Conservation (phyloP, 1,140 invertebrate genomes). For the Drosophila virilis region DNA sequence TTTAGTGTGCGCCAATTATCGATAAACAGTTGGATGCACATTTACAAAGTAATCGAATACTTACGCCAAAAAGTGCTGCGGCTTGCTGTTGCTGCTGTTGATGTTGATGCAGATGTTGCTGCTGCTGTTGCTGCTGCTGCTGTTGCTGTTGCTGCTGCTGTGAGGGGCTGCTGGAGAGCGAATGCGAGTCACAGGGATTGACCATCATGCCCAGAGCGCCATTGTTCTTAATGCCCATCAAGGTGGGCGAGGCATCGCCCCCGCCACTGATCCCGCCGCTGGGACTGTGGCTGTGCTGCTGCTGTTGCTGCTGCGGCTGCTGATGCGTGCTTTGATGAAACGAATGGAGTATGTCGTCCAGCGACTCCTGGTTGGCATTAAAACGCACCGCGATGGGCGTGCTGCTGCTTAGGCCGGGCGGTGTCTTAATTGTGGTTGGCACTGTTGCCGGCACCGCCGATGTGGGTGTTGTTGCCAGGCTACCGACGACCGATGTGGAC, state of each 20-base stretch:
- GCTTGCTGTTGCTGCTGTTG: slow-evolving; percentile 51
- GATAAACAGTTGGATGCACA: not conserved
- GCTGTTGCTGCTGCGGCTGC: slow-evolving; percentile 12
- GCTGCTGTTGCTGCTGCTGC: slow-evolving; percentile 51
- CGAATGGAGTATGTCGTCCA: slow-evolving; percentile 78
- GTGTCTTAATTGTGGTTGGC: slow-evolving; percentile 40
- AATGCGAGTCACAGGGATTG: slow-evolving; percentile 71
- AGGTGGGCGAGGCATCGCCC: slow-evolving; percentile 60
- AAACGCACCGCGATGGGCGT: slow-evolving; percentile 80
- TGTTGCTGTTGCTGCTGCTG: slow-evolving; percentile 52
- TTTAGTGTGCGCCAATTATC: not conserved
- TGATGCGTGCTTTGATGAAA: slow-evolving; percentile 68
- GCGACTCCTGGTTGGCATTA: slow-evolving; percentile 82
- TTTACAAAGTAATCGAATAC: slow-evolving; percentile 18
- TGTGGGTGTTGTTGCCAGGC: slow-evolving; percentile 65
- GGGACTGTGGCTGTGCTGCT: slow-evolving; percentile 54
- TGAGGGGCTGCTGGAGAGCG: slow-evolving; percentile 76
- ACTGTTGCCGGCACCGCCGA: slow-evolving; percentile 45
- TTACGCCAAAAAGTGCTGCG: slow-evolving; percentile 65
- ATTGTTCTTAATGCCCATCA: slow-evolving; percentile 70
- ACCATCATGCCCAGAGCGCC: slow-evolving; percentile 64
- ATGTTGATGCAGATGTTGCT: slow-evolving; percentile 40
- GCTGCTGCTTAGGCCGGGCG: slow-evolving; percentile 63
- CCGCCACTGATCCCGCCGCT: slow-evolving; percentile 57
- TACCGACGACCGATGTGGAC: slow-evolving; percentile 54